phyloP scores from a whole-genome alignment of 1,140 invertebrate species.

The Drosophila orosa region DNA sequence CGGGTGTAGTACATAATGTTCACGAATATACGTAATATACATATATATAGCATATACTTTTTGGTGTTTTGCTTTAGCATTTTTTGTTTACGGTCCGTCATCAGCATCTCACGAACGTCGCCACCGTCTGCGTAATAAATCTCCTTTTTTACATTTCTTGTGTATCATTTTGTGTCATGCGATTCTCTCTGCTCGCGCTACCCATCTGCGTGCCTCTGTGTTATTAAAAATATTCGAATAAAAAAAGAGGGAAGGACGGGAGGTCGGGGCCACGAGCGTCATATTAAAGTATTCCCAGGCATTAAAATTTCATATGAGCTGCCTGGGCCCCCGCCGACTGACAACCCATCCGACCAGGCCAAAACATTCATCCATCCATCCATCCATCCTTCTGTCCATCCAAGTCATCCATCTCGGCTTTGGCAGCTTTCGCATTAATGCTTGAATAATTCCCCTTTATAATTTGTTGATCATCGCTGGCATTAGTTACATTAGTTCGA shows the following conservation, averaged over 20 bases:
- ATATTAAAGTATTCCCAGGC: slow-evolving; percentile 80
- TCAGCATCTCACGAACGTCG: slow-evolving; percentile 64
- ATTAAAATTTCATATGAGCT: slow-evolving; percentile 78
- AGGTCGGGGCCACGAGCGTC: slow-evolving; percentile 40
- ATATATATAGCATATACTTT: slow-evolving; percentile 39
- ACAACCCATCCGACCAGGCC: slow-evolving; percentile 46
- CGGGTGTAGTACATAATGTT: slow-evolving; percentile 35
- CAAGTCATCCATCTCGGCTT: slow-evolving; percentile 74
- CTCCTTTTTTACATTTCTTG: slow-evolving; percentile 77
- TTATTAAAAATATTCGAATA: slow-evolving; percentile 68
- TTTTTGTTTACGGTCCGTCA: slow-evolving; percentile 79
- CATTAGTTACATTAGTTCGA: slow-evolving; percentile 74
- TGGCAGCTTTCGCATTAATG: slow-evolving; percentile 78
- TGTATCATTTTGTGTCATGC: slow-evolving; percentile 82
- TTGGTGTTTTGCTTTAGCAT: slow-evolving; percentile 67
- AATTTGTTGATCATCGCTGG: slow-evolving; percentile 65
- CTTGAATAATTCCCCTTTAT: slow-evolving; percentile 73
- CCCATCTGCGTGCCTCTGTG: slow-evolving; percentile 56
- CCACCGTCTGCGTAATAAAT: slow-evolving; percentile 78
- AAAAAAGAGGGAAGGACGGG: slow-evolving; percentile 21
- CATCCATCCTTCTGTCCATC: slow-evolving; percentile 37
- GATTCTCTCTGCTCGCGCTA: slow-evolving; percentile 57
- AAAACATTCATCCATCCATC: slow-evolving; percentile 42
- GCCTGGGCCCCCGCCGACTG: slow-evolving; percentile 31
- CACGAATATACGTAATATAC: slow-evolving; percentile 20